Conservation (phyloP, 1,140 invertebrate species). For the Paraescarpia echinospica region DNA sequence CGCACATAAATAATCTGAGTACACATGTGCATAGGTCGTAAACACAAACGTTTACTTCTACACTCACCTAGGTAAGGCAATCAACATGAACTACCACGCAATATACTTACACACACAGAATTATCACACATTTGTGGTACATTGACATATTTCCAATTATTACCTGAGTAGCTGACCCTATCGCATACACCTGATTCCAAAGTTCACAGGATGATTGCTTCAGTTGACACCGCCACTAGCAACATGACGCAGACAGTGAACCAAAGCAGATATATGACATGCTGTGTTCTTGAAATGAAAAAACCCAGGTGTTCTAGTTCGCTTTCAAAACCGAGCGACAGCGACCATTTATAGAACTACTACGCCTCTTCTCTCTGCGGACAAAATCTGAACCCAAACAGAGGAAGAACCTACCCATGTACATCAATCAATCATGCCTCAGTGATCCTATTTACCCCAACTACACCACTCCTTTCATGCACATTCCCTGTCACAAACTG, state of each 20-base stretch:
- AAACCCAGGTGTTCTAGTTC: not conserved
- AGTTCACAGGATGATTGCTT: not conserved
- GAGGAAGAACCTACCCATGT: not conserved
- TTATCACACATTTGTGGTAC: not conserved
- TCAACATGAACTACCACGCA: too few species aligned
- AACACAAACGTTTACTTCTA: not conserved
- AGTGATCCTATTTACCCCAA: not conserved
- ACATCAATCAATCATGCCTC: not conserved
- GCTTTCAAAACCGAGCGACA: not conserved
- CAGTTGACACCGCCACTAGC: not conserved
- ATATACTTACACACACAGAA: not conserved
- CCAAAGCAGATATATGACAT: not conserved
- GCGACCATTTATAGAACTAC: not conserved
- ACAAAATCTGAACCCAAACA: not conserved
- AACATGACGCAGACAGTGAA: not conserved
- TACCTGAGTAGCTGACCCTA: not conserved
- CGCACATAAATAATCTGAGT: not conserved
- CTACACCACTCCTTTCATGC: not conserved
- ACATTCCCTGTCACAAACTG: not conserved
- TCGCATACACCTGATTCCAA: not conserved
- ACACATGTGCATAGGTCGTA: not conserved
- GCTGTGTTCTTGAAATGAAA: not conserved
- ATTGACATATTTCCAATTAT: not conserved
- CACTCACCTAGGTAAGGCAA: not conserved
- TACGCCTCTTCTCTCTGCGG: not conserved